These are phyloP conservation scores for Lophura nycthemera DNA, from an alignment of 2,113 vertebrate genomes.

Conservation along the genomic window DNA sequence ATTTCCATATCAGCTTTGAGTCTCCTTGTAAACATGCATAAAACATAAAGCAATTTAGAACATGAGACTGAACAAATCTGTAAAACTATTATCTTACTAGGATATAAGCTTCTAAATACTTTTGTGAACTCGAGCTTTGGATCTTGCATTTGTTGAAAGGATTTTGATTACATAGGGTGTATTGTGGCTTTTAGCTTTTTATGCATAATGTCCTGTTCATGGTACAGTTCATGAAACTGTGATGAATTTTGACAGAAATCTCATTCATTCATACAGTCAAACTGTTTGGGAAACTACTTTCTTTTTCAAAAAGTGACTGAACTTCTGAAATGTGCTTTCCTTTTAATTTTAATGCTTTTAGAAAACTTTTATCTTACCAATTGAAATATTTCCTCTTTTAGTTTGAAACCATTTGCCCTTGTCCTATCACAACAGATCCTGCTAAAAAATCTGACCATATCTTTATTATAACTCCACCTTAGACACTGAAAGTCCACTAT, in stretches of 20 bases:
- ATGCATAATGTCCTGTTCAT: not conserved
- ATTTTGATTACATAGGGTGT: not conserved
- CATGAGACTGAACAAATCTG: not conserved
- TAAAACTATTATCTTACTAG: fast-evolving
- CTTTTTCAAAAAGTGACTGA: not conserved
- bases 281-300: not conserved
- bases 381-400: no score
- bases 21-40: not conserved
- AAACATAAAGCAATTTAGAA: not conserved
- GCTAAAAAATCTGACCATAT: no score
- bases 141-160: not conserved
- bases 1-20: not conserved
- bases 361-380: no score
- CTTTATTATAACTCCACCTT: no score
- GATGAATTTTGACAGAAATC: not conserved
- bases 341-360: not conserved
- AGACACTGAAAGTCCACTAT: no score
- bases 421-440: no score
- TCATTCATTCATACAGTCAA: not conserved
- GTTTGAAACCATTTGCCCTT: no score
- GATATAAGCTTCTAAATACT: not conserved
- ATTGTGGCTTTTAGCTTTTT: not conserved
- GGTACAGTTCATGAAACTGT: not conserved
- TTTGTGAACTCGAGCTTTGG: not conserved
- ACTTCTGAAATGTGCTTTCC: not conserved